These are phyloP conservation scores for Graptemys geographica DNA, from an alignment of 2,797 vertebrate species.

Conservation along the genomic window DNA sequence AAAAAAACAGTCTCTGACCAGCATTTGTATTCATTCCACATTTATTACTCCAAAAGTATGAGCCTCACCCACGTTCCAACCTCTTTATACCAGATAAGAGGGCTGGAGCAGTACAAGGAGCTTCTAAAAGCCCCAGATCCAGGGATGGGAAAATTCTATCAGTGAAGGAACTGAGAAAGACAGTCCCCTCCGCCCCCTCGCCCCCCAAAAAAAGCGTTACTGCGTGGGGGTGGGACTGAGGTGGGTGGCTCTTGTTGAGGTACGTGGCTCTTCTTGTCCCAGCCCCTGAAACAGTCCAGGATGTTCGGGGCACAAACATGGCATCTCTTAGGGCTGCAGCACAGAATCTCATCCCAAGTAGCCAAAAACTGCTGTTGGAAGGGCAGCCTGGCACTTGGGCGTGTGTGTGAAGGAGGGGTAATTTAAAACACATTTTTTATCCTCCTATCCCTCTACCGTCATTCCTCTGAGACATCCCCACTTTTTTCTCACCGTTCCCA, in stretches of 20 bases:
- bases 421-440: background rate
- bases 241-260: too few relatives aligned
- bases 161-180: background rate
- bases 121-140: background rate
- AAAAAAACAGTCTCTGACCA: background rate
- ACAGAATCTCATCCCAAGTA: background rate
- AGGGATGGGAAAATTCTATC: background rate
- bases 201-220: too few relatives aligned
- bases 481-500: too few relatives aligned
- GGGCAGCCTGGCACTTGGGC: too few relatives aligned
- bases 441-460: background rate
- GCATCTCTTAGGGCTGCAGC: accelerated
- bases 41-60: accelerated
- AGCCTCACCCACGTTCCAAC: background rate
- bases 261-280: too few relatives aligned
- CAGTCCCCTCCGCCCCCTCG: background rate
- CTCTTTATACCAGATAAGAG: background rate
- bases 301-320: background rate
- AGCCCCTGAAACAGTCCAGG: too few relatives aligned
- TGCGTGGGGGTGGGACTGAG: too few relatives aligned
- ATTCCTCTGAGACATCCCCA: background rate
- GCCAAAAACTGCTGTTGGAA: background rate
- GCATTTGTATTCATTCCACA: background rate
- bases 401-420: too few relatives aligned
- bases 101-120: background rate